These are phyloP conservation scores for Tribolium madens DNA, from an alignment of 1,140 invertebrate genomes.

Conservation along the genomic window DNA sequence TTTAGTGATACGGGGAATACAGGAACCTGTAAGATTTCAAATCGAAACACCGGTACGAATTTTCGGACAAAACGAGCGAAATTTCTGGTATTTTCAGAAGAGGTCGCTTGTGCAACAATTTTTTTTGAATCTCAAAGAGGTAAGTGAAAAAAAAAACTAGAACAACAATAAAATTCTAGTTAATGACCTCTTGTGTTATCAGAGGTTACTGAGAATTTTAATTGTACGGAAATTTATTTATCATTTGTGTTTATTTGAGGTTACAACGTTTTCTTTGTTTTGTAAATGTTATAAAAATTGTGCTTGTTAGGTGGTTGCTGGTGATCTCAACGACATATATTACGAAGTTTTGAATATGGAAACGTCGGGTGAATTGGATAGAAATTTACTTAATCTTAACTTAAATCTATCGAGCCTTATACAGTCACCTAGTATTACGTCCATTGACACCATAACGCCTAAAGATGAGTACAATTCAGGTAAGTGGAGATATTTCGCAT, in stretches of 20 bases:
- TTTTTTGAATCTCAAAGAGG: slow-evolving; percentile 89
- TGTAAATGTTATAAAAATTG: no score
- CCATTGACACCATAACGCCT: slow-evolving; percentile 81
- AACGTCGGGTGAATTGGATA: slow-evolving; percentile 86
- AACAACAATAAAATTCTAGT: no score
- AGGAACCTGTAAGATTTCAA: slow-evolving; percentile 91
- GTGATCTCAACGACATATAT: slow-evolving; percentile 72
- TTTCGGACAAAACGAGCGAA: slow-evolving; percentile 82
- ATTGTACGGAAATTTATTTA: no score
- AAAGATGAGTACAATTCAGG: slow-evolving; percentile 77
- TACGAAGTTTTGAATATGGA: slow-evolving; percentile 87
- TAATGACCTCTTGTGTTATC: no score
- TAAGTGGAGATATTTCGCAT: neutral
- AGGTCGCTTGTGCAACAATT: slow-evolving; percentile 89
- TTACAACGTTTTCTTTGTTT: no score
- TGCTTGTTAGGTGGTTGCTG: slow-evolving; percentile 57
- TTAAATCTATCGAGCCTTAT: slow-evolving; percentile 79
- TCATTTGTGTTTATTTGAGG: no score
- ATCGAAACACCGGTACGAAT: slow-evolving; percentile 95
- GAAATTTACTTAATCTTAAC: slow-evolving; percentile 80
- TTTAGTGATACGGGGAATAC: slow-evolving; percentile 92
- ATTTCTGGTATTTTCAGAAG: slow-evolving; percentile 89
- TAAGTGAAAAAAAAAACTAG: slow-evolving; percentile 64
- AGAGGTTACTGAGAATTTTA: no score
- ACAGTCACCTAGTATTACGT: slow-evolving; percentile 78